phyloP scores from a whole-genome alignment of 1,140 invertebrate species.

The Penaeus japonicus region DNA sequence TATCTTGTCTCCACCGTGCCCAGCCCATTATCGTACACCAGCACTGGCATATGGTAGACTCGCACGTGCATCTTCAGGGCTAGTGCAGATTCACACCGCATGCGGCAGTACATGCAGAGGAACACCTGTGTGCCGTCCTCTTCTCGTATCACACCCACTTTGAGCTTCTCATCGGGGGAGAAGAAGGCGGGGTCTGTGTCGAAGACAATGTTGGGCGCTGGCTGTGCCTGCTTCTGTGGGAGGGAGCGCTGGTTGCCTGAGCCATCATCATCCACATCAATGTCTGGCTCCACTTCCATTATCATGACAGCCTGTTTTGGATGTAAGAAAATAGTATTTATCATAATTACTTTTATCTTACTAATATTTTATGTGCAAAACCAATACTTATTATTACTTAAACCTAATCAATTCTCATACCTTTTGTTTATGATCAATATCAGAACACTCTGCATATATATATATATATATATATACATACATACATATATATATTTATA shows the following conservation, averaged over 20 bases:
- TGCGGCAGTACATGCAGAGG: conserved; percentile 52
- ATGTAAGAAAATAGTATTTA: not conserved
- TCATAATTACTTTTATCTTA: no score
- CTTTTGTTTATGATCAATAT: no score
- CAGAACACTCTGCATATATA: no score
- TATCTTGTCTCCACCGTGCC: conserved; percentile 47
- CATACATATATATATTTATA: no score
- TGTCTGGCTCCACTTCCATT: conserved; percentile 57
- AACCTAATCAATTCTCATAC: no score
- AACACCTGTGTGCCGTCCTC: conserved; percentile 42
- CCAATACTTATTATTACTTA: no score
- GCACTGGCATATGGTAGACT: conserved; percentile 56
- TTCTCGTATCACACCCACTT: conserved; percentile 51
- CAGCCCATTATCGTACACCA: conserved; percentile 54
- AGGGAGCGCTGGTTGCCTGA: not conserved
- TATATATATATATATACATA: no score
- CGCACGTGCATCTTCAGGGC: conserved; percentile 57
- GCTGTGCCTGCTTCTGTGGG: conserved; percentile 14
- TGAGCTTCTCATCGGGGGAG: conserved; percentile 48
- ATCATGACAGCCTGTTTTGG: conserved; percentile 50
- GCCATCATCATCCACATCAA: conserved; percentile 52
- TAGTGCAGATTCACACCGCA: conserved; percentile 44
- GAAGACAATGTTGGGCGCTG: conserved; percentile 36
- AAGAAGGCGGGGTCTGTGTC: conserved; percentile 56
- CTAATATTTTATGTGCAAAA: no score